Base-by-base conservation (phyloP, 2,888 invertebrate species). In the Dryococelus australis region DNA sequence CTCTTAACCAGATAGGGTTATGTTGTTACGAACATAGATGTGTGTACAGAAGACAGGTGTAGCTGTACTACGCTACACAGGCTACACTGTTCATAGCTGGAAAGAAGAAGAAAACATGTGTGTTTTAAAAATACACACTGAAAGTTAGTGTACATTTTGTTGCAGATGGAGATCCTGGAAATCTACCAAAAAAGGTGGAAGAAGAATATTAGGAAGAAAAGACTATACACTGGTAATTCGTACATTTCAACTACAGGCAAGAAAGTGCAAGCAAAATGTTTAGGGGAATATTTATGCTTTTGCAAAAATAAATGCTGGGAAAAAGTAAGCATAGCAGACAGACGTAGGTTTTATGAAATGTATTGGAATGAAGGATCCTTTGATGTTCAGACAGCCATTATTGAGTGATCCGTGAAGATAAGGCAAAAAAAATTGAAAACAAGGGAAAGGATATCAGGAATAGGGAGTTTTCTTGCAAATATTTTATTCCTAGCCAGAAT, bases 321-420 rank as follows among this genome's bases (percentile, higher is more conserved):
- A 79, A 79, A 79, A 79, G 4, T 20, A 79, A 79, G 79, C 20
- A 24, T 79, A 6, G 79, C 12, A 79, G 79, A 79, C n/a, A 79
- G 79, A 24, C 79, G 20, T 26, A 79, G 20, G 79, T 79, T 79
- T 5, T 79, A 26, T 79, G 13, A 24, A 10, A n/a, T 79, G 27
- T 79, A 26, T 79, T 79, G 79, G n/a, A 79, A 79, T 79, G n/a
- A n/a, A 6, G 79, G 79, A 79, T 79, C 79, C n/a, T 79, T 79
- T 79, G 79, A 79, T 27, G n/a, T 27, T 26, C 79, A 79, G 27
- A 79, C 79, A 26, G 79, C 79, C 27, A 79, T 79, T 27, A 79
- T 79, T 79, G 27, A 24, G 12, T 24, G 79, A 24, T 24, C 79
- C 10, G 79, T 79, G 27, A 79, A 79, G 27, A 24, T 79, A 79